Percentiles rank a stretch among this genome's conserved stretches.
These are phyloP conservation scores for Coreius guichenoti DNA, from an alignment of 2,797 vertebrate genomes.

Conservation along the genomic window DNA sequence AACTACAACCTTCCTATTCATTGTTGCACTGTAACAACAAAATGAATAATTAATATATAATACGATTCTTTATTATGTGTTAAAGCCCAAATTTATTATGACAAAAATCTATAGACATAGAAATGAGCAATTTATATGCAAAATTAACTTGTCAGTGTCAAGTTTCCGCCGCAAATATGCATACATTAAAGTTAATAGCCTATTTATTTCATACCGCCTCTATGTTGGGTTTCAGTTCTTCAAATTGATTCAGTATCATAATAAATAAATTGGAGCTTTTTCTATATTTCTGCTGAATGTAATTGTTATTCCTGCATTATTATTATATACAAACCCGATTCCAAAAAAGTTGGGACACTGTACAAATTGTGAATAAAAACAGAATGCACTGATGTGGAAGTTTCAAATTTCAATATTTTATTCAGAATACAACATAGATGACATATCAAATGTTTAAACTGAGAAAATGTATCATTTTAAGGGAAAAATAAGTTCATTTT, in stretches of 20 bases:
- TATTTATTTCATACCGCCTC: conserved; percentile 62
- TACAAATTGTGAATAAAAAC: too few species aligned
- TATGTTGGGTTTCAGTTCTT: conserved; percentile 59
- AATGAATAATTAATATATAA: conserved; percentile 49
- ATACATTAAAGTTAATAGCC: conserved; percentile 74
- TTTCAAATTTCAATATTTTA: too few species aligned
- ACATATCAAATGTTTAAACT: too few species aligned
- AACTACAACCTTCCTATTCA: neutral
- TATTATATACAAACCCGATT: too few species aligned
- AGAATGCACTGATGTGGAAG: too few species aligned
- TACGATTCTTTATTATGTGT: neutral
- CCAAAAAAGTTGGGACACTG: too few species aligned
- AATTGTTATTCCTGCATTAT: neutral
- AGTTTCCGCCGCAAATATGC: conserved; percentile 54
- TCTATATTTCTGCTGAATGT: conserved; percentile 37
- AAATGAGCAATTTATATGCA: conserved; percentile 63
- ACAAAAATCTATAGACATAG: conserved; percentile 45
- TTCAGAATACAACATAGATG: too few species aligned
- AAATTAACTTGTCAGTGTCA: conserved; percentile 56
- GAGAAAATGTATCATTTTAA: too few species aligned
- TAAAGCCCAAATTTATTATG: conserved; percentile 32
- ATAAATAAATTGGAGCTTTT: conserved; percentile 65
- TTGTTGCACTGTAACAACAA: neutral
- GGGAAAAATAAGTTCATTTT: too few species aligned
- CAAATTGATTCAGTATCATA: conserved; percentile 61